phyloP scores from a whole-genome alignment of 1,140 invertebrate genomes.

The Zaprionus taronus region DNA sequence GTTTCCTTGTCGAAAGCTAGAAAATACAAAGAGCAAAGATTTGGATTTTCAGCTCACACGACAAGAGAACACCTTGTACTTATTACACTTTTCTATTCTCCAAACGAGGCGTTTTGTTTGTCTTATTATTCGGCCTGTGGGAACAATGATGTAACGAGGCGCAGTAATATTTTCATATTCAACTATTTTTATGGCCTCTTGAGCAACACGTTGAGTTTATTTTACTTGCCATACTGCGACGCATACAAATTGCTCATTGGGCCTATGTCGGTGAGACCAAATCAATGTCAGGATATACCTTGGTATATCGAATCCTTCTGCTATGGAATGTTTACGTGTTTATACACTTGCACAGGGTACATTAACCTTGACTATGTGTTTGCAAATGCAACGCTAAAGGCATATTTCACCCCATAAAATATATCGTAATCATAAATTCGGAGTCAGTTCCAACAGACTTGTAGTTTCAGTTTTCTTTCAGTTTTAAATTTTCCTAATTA shows the following conservation, averaged over 20 bases:
- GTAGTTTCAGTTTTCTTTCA: too few species aligned
- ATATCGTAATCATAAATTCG: background rate
- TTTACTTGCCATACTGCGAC: constrained; percentile 52
- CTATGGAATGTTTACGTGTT: constrained; percentile 61
- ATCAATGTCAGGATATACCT: constrained; percentile 63
- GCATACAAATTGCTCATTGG: constrained; percentile 77
- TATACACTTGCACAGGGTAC: background rate
- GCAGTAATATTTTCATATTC: constrained; percentile 42
- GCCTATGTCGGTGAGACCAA: constrained; percentile 56
- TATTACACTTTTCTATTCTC: background rate
- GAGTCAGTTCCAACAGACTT: too few species aligned
- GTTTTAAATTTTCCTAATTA: too few species aligned
- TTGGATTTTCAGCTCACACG: too few species aligned
- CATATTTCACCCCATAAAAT: background rate
- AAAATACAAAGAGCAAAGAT: too few species aligned
- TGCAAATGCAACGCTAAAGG: background rate
- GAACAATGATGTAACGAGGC: constrained; percentile 30
- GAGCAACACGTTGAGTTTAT: constrained; percentile 74
- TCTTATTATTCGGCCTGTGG: background rate
- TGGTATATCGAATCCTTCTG: constrained; percentile 29
- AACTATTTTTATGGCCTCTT: constrained; percentile 57
- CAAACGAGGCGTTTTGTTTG: background rate
- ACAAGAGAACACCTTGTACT: background rate
- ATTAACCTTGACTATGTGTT: background rate
- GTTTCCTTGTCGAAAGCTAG: background rate